phyloP scores from a whole-genome alignment of 2,888 invertebrate genomes.

The Mythimna loreyi region DNA sequence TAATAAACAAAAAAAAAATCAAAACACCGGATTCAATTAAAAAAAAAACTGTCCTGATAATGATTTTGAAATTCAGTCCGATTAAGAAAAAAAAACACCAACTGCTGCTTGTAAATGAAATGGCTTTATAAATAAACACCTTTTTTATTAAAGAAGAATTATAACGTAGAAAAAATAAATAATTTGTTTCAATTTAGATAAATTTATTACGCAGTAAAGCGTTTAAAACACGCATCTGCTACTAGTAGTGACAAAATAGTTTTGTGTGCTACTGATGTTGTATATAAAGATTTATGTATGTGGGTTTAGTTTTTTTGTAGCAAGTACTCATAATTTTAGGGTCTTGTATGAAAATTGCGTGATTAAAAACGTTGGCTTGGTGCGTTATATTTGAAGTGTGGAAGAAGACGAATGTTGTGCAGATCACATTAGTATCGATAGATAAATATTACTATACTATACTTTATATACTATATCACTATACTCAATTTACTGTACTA shows the following conservation, averaged over 20 bases:
- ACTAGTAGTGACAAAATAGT: constrained; percentile 49
- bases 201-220: not conserved
- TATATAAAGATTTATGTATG: constrained; percentile 24
- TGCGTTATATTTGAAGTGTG: not conserved
- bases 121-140: not conserved
- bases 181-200: not conserved
- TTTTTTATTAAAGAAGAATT: too few relatives aligned
- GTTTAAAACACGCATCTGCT: constrained; percentile 8
- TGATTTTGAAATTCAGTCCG: not conserved
- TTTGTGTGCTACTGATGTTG: constrained; percentile 2
- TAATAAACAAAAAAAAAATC: too few relatives aligned
- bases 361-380: constrained; percentile 26
- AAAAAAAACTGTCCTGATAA: not conserved
- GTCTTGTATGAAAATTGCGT: not conserved
- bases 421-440: too few relatives aligned
- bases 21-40: not conserved
- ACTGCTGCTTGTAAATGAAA: not conserved
- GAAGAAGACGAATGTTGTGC: too few relatives aligned
- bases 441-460: too few relatives aligned
- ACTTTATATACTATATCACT: too few relatives aligned
- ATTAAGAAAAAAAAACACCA: not conserved
- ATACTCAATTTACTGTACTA: too few relatives aligned
- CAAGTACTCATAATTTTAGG: constrained; percentile 27
- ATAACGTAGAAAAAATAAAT: not conserved
- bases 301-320: constrained; percentile 27